phyloP scores from a whole-genome alignment of 2,888 invertebrate genomes.

The Leptopilina drosophilae region DNA sequence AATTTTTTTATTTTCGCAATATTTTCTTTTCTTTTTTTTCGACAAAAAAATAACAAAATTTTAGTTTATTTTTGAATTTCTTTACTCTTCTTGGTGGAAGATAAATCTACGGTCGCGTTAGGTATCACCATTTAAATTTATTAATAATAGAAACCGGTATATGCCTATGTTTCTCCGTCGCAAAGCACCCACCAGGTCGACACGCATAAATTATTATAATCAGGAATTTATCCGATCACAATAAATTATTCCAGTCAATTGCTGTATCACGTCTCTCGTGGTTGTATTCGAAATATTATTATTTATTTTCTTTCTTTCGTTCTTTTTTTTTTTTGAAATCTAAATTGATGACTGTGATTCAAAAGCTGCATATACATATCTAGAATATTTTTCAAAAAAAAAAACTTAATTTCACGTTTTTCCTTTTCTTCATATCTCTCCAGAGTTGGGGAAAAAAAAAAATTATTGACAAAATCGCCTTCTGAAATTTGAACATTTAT shows the following conservation, averaged over 20 bases:
- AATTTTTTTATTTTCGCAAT: no score
- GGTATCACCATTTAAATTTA: conserved; percentile 71
- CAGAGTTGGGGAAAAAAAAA: no score
- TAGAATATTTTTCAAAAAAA: background rate
- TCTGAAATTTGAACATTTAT: background rate
- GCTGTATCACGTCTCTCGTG: background rate
- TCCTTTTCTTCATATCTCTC: no score
- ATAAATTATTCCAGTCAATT: conserved; percentile 64
- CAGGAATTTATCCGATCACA: conserved; percentile 67
- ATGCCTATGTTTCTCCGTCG: conserved; percentile 53
- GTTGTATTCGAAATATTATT: conserved; percentile 5
- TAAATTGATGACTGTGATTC: conserved; percentile 17
- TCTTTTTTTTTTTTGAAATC: background rate
- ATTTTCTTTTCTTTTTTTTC: no score
- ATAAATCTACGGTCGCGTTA: conserved; percentile 67
- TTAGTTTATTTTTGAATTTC: no score
- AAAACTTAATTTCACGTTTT: background rate
- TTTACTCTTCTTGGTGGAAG: conserved; percentile 51
- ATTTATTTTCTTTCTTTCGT: background rate
- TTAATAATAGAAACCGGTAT: conserved; percentile 73
- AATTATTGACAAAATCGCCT: background rate
- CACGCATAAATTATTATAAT: conserved; percentile 72
- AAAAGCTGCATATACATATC: background rate
- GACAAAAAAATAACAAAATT: no score
- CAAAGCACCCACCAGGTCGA: conserved; percentile 55